phyloP scores from a whole-genome alignment of 2,888 invertebrate species.

The Dastarcus helophoroides region DNA sequence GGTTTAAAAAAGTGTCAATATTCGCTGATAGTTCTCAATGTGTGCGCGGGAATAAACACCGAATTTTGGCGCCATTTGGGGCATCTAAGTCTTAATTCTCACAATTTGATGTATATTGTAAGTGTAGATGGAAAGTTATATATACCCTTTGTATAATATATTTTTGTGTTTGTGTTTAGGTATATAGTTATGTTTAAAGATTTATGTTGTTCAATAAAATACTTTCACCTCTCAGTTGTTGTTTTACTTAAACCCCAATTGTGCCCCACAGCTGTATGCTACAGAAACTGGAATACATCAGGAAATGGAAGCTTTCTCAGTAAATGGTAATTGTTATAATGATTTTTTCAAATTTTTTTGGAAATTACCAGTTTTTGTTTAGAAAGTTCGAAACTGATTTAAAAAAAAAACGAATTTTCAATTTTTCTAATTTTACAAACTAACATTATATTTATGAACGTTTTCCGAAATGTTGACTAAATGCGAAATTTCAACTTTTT shows the following conservation, averaged over 20 bases:
- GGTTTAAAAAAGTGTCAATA: constrained; percentile 10
- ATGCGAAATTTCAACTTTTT: too few relatives aligned
- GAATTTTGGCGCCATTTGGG: constrained; percentile 18
- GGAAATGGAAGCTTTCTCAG: too few relatives aligned
- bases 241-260: neutral
- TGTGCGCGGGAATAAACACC: constrained; percentile 30
- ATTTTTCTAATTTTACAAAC: too few relatives aligned
- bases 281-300: too few relatives aligned
- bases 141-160: constrained; percentile 34
- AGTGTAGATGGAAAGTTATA: constrained; percentile 31
- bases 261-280: neutral
- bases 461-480: too few relatives aligned
- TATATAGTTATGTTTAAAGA: constrained; percentile 29
- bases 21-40: constrained; percentile 30
- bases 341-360: too few relatives aligned
- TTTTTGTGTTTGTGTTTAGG: constrained; percentile 33
- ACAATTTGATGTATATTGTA: constrained; percentile 19
- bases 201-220: constrained; percentile 35
- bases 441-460: too few relatives aligned
- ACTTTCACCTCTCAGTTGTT: constrained; percentile 31
- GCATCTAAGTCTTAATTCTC: constrained; percentile 13
- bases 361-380: too few relatives aligned
- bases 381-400: too few relatives aligned
- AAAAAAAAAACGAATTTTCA: too few relatives aligned
- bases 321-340: too few relatives aligned